These are phyloP conservation scores for Crioceris asparagi DNA, from an alignment of 2,888 invertebrate species.

Conservation along the genomic window DNA sequence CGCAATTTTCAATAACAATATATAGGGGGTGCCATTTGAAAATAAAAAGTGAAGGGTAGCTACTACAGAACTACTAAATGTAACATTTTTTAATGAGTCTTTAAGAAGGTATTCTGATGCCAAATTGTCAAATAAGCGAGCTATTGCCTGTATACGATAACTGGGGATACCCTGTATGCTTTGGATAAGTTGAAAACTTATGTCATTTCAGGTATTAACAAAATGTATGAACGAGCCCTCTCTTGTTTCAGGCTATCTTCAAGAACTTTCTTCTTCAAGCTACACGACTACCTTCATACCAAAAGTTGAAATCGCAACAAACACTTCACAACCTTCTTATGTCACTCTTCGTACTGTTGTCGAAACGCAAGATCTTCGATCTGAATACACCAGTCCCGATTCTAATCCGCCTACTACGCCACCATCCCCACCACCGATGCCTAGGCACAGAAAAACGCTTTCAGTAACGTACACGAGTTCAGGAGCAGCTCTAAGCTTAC, in stretches of 20 bases:
- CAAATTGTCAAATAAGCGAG: no score
- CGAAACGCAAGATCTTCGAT: constrained; percentile 35
- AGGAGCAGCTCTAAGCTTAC: constrained; percentile 69
- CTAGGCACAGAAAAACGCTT: constrained; percentile 54
- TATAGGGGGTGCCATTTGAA: no score
- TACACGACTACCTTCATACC: constrained; percentile 69
- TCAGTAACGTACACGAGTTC: constrained; percentile 81
- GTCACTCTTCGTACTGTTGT: constrained; percentile 44
- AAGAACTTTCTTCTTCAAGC: constrained; percentile 65
- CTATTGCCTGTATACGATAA: no score
- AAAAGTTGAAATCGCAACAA: constrained; percentile 45
- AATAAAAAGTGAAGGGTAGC: no score
- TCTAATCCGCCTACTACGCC: constrained; percentile 21
- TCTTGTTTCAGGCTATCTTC: constrained; percentile 58
- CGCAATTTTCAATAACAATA: no score
- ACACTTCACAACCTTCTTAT: constrained; percentile 40
- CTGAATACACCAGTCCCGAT: constrained; percentile 35
- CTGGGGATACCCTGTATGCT: no score
- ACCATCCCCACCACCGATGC: constrained; percentile 22
- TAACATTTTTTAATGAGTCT: no score
- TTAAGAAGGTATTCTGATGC: no score
- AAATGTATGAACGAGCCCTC: no score
- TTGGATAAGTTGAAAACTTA: no score
- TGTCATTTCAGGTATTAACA: no score
- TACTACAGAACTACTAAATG: no score